Evolutionary conservation across 2,113 vertebrate species (phyloP).

Genomic region (Neopipo cinnamomea): DNA sequence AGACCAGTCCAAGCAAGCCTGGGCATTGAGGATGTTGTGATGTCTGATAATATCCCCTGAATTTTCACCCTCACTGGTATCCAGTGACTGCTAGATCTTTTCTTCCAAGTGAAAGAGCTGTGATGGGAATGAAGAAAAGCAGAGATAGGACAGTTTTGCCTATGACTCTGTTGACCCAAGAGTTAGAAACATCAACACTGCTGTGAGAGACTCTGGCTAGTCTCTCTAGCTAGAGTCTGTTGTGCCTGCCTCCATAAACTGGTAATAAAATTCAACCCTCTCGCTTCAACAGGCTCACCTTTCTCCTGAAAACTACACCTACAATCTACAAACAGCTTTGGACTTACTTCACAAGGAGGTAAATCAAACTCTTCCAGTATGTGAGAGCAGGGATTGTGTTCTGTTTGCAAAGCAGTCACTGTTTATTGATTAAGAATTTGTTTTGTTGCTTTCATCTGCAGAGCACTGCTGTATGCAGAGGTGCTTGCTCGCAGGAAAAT

Average conservation of each 20-base stretch:
- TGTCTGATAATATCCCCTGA: neutral
- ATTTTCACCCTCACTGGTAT: neutral
- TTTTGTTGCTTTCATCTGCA: neutral
- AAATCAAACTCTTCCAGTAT: neutral
- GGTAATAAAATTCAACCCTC: neutral
- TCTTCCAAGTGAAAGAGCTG: neutral
- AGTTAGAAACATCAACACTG: neutral
- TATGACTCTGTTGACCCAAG: neutral
- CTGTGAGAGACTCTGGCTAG: neutral
- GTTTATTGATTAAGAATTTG: neutral
- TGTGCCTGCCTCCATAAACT: neutral
- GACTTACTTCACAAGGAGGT: slow-evolving; percentile 78
- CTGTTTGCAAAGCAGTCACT: neutral
- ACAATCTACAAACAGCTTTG: slow-evolving; percentile 59
- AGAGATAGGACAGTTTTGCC: neutral
- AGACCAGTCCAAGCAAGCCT: neutral
- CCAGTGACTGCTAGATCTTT: neutral
- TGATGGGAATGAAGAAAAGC: neutral
- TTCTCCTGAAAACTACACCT: slow-evolving; percentile 71
- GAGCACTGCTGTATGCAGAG: neutral
- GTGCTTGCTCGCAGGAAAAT: neutral
- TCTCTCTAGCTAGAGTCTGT: neutral
- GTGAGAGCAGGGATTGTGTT: neutral
- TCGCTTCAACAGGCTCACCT: slow-evolving; percentile 31
- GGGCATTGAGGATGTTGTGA: neutral